phyloP scores from a whole-genome alignment of 2,113 vertebrate species.

The Camarhynchus parvulus region DNA sequence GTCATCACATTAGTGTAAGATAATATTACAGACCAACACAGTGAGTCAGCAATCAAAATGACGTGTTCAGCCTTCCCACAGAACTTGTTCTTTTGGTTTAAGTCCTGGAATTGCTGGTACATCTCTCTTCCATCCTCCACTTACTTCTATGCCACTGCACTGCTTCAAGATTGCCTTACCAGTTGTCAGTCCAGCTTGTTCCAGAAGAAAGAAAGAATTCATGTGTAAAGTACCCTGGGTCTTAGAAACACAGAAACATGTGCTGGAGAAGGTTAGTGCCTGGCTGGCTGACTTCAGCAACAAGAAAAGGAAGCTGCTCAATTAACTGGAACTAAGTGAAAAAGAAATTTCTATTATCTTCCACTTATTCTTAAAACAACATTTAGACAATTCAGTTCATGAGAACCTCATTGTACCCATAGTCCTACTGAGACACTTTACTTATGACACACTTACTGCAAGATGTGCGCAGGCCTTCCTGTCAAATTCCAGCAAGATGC shows the following conservation, averaged over 20 bases:
- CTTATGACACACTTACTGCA: neutral
- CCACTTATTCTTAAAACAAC: neutral
- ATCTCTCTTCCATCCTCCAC: neutral
- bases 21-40: constrained; percentile 6
- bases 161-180: constrained; percentile 4
- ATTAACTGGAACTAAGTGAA: neutral
- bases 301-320: neutral
- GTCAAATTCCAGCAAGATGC: neutral
- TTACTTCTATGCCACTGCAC: neutral
- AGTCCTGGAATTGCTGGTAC: neutral
- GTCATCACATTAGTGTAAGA: neutral
- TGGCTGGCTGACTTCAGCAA: constrained; percentile 41
- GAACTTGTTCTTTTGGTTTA: neutral
- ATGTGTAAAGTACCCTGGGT: constrained; percentile 46
- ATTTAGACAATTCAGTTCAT: neutral
- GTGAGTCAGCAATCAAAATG: constrained; percentile 63
- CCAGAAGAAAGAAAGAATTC: constrained; percentile 49
- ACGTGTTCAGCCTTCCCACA: neutral
- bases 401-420: neutral
- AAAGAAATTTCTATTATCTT: constrained; percentile 1
- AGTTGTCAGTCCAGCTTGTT: constrained; percentile 55
- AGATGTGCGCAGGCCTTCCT: neutral
- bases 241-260: constrained; percentile 49
- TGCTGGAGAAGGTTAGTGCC: constrained; percentile 31
- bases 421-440: neutral